Evolutionary conservation across 2,888 invertebrate species (phyloP).

Genomic region (Atethmia centrago): DNA sequence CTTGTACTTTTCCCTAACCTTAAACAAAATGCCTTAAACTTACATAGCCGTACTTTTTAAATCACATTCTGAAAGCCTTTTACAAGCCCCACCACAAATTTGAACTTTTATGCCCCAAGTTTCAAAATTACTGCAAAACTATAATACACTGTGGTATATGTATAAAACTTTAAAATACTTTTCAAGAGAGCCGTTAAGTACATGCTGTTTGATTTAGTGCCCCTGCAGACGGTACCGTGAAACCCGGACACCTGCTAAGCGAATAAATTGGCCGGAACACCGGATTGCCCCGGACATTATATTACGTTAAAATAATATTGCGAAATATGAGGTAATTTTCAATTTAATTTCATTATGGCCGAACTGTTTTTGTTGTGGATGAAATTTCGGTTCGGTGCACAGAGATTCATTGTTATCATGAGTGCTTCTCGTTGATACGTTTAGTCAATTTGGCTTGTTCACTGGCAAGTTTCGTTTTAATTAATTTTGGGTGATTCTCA

Average conservation of each 20-base stretch:
- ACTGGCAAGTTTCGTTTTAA: constrained; percentile 27
- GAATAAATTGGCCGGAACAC: constrained; percentile 77
- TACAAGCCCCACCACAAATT: constrained; percentile 45
- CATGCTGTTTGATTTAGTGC: constrained; percentile 71
- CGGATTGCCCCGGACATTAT: constrained; percentile 61
- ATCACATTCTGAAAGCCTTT: constrained; percentile 49
- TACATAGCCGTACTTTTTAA: constrained; percentile 37
- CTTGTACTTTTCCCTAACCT: not conserved
- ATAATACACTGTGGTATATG: constrained; percentile 36
- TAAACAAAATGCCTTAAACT: constrained; percentile 10
- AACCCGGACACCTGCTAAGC: constrained; percentile 77
- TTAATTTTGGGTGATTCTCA: constrained; percentile 17
- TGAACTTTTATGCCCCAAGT: constrained; percentile 44
- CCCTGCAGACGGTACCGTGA: constrained; percentile 46
- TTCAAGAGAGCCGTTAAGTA: constrained; percentile 58
- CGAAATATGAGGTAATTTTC: constrained; percentile 68
- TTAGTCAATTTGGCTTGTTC: constrained; percentile 33
- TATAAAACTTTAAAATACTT: constrained; percentile 62
- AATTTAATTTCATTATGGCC: constrained; percentile 65
- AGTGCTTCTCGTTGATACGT: constrained; percentile 23
- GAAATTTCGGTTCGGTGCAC: constrained; percentile 31
- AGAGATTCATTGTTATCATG: constrained; percentile 22
- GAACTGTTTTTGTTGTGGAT: constrained; percentile 41
- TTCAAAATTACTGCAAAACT: constrained; percentile 53
- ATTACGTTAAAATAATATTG: constrained; percentile 69